Percentiles rank a stretch among this genome's conserved stretches.
phyloP scores from a whole-genome alignment of 23 tunicate species.

The Styela plicata region DNA sequence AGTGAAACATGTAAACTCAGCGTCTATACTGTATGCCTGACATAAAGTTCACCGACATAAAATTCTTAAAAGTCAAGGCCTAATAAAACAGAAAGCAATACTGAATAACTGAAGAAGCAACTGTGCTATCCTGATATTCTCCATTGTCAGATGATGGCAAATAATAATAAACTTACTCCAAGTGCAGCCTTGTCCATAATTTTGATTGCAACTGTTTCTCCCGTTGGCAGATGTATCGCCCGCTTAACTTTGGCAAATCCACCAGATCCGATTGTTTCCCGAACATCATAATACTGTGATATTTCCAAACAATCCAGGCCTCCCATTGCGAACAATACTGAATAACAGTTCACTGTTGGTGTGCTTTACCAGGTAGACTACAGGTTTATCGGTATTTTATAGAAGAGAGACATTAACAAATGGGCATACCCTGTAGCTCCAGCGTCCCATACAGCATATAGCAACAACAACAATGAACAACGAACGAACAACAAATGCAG shows the following conservation, averaged over 20 bases:
- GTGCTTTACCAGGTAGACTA: too few species aligned
- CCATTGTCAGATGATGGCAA: background rate
- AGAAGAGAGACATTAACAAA: too few species aligned
- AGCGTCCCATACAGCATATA: too few species aligned
- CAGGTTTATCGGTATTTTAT: too few species aligned
- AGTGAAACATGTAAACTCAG: too few species aligned
- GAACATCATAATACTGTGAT: slow-evolving; percentile 54
- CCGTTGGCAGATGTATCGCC: slow-evolving; percentile 97
- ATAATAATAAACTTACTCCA: slow-evolving; percentile 58
- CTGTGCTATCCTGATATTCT: background rate
- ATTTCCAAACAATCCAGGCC: slow-evolving; percentile 66
- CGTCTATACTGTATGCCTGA: too few species aligned
- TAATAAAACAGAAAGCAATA: background rate
- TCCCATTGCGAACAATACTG: slow-evolving; percentile 49
- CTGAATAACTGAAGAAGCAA: background rate
- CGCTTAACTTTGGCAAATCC: slow-evolving; percentile 99
- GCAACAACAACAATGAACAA: too few species aligned
- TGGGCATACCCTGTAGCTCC: too few species aligned
- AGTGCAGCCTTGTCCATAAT: slow-evolving; percentile 85
- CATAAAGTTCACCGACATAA: too few species aligned
- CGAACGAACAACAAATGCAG: too few species aligned
- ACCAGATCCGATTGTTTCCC: slow-evolving; percentile 97
- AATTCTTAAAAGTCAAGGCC: background rate
- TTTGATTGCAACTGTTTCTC: slow-evolving; percentile 94
- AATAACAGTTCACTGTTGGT: too few species aligned